Conservation (phyloP, 2,888 invertebrate genomes). For the Dasypogon diadema region DNA sequence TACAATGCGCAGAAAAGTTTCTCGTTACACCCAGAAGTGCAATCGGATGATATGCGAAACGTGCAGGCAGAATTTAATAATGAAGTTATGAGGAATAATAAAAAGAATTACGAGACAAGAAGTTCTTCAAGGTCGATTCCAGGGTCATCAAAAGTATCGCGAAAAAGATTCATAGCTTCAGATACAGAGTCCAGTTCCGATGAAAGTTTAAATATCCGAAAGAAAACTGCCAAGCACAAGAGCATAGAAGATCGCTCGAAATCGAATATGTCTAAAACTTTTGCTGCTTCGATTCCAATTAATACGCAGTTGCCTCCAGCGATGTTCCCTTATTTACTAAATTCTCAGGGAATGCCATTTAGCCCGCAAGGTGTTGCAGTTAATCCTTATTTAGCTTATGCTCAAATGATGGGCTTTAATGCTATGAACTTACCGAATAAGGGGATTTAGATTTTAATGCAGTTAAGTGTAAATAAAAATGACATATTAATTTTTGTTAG, state of each 20-base stretch:
- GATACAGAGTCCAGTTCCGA: conserved; percentile 9
- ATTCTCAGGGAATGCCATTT: neutral
- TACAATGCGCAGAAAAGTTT: conserved; percentile 26
- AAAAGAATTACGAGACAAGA: neutral
- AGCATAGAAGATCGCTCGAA: neutral
- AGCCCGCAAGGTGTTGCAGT: neutral
- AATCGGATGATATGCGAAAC: neutral
- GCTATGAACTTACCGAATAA: conserved; percentile 18
- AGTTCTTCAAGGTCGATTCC: neutral
- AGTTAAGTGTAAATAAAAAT: too few species aligned
- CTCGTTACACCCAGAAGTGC: neutral
- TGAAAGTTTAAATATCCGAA: neutral
- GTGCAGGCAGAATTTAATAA: neutral
- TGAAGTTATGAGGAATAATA: neutral
- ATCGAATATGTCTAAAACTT: neutral
- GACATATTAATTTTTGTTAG: too few species aligned
- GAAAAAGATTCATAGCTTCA: neutral
- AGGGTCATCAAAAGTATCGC: neutral
- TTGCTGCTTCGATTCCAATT: neutral
- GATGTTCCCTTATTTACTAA: conserved; percentile 8
- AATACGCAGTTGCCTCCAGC: neutral
- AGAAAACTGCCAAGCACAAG: neutral
- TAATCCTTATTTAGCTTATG: conserved; percentile 48
- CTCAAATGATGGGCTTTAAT: conserved; percentile 51
- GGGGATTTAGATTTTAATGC: too few species aligned